phyloP scores from a whole-genome alignment of 2,113 vertebrate species.

The Cyprinodon variegatus region DNA sequence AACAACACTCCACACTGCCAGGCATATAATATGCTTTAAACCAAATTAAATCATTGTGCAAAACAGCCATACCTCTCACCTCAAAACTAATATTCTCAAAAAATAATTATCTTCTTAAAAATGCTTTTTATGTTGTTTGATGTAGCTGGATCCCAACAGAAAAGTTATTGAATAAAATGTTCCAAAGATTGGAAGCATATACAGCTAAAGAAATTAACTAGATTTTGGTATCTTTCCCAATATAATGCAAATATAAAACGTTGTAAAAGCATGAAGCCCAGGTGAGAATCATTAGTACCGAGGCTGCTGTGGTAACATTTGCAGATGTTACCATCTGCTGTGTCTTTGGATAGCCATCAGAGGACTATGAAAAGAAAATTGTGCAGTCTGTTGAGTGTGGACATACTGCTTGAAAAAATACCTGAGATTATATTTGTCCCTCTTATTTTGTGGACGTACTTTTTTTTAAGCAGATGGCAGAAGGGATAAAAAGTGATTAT shows the following conservation, averaged over 20 bases:
- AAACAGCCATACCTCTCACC: neutral
- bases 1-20: neutral
- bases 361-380: slow-evolving; percentile 20
- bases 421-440: slow-evolving; percentile 36
- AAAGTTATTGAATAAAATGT: neutral
- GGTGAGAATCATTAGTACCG: slow-evolving; percentile 37
- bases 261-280: slow-evolving; percentile 7
- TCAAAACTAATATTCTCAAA: neutral
- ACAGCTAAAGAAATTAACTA: too few species aligned
- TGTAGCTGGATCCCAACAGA: too few species aligned
- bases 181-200: neutral
- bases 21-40: neutral
- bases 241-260: neutral
- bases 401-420: slow-evolving; percentile 28
- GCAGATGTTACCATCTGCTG: slow-evolving; percentile 65
- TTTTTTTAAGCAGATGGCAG: slow-evolving; percentile 40
- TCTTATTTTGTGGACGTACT: slow-evolving; percentile 21
- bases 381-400: slow-evolving; percentile 37
- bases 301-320: slow-evolving; percentile 49
- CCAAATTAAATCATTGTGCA: neutral
- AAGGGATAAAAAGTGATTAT: slow-evolving; percentile 26
- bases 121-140: neutral
- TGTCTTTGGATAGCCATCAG: slow-evolving; percentile 13
- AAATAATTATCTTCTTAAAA: neutral
- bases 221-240: neutral